Percentiles rank a stretch among this genome's conserved stretches.
phyloP scores from a whole-genome alignment of 2,888 invertebrate genomes.

The Siphlonurus alternatus region DNA sequence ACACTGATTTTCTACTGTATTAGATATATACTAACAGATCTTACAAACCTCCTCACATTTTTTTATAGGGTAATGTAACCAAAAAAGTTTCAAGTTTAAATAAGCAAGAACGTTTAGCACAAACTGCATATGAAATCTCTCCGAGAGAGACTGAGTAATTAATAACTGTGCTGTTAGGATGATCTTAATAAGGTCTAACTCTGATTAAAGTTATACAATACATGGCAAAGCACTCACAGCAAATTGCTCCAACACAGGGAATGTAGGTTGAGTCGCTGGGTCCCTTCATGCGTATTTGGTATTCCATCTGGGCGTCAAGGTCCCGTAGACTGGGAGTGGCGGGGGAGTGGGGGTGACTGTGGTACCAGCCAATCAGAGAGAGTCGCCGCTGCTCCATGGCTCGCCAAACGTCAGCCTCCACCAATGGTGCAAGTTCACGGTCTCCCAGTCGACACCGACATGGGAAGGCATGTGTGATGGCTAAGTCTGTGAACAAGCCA shows the following conservation, averaged over 20 bases:
- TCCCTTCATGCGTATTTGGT: constrained; percentile 89
- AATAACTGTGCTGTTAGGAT: not conserved
- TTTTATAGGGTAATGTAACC: no score
- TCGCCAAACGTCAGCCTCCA: constrained; percentile 67
- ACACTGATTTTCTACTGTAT: not conserved
- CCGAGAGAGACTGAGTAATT: not conserved
- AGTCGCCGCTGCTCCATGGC: constrained; percentile 67
- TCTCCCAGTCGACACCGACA: constrained; percentile 70
- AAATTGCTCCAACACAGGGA: constrained; percentile 82
- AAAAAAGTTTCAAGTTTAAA: no score
- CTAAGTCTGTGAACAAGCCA: constrained; percentile 47
- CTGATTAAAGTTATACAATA: no score
- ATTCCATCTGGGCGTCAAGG: constrained; percentile 83
- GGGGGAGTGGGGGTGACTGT: constrained; percentile 78
- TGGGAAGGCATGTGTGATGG: constrained; percentile 77
- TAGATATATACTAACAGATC: not conserved
- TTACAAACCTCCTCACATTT: no score
- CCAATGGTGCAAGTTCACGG: constrained; percentile 52
- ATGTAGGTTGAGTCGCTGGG: constrained; percentile 79
- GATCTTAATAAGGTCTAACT: not conserved
- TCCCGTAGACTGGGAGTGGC: constrained; percentile 77
- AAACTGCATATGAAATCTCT: not conserved
- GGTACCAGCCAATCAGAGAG: constrained; percentile 85
- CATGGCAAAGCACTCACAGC: constrained; percentile 54
- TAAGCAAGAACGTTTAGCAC: not conserved